phyloP scores from a whole-genome alignment of 2,113 vertebrate genomes.

The Tapirus terrestris region DNA sequence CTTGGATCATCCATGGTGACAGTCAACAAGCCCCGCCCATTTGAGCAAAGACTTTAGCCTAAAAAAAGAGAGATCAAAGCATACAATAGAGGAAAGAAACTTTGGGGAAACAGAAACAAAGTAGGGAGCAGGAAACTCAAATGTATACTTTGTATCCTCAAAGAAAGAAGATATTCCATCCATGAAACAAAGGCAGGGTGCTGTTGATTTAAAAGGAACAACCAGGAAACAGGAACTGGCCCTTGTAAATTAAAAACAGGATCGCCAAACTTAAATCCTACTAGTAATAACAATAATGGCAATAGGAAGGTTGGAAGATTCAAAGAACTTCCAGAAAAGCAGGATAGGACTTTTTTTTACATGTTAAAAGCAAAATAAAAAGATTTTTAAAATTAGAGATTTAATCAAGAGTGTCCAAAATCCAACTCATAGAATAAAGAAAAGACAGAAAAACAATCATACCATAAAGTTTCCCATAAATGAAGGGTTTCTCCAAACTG shows the following conservation, averaged over 20 bases:
- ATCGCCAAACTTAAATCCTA: not conserved
- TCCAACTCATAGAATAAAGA: not conserved
- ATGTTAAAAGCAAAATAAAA: not conserved
- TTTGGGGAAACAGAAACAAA: not conserved
- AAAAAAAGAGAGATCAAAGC: not conserved
- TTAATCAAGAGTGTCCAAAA: not conserved
- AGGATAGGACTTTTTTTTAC: not conserved
- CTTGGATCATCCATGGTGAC: not conserved
- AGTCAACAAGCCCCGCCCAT: not conserved
- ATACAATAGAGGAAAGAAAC: not conserved
- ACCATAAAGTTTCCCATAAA: not conserved
- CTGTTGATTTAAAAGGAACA: not conserved
- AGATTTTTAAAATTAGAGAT: not conserved
- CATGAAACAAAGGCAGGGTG: not conserved
- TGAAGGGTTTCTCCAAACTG: not conserved
- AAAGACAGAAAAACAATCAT: not conserved
- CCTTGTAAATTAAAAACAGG: not conserved
- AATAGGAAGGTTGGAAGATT: not conserved
- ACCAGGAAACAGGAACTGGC: not conserved
- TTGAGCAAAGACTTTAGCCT: not conserved
- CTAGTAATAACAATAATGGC: not conserved
- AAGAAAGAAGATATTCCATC: not conserved
- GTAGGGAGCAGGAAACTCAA: not conserved
- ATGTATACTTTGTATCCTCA: not conserved
- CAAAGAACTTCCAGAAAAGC: not conserved